Percentiles rank a stretch among this genome's conserved stretches.
phyloP scores from a whole-genome alignment of 2,888 invertebrate species.

The Eupithecia subumbrata region DNA sequence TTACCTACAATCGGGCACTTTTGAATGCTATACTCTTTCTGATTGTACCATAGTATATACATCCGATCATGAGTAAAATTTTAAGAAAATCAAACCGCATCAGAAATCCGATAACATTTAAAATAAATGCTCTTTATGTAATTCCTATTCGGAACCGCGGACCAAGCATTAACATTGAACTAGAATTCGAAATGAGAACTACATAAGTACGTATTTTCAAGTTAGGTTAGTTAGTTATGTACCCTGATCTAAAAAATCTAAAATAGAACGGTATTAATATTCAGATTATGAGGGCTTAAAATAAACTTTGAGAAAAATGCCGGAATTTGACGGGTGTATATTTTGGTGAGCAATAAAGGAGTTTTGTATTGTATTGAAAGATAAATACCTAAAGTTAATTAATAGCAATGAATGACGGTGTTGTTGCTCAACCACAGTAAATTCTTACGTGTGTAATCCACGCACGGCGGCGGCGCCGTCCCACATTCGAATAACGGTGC shows the following conservation, averaged over 20 bases:
- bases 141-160: too few relatives aligned
- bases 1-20: neutral
- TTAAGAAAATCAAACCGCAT: too few relatives aligned
- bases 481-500: constrained; percentile 70
- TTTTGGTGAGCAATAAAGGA: neutral
- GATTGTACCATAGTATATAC: neutral
- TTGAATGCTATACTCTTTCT: neutral
- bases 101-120: too few relatives aligned
- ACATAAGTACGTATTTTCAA: neutral
- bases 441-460: constrained; percentile 26
- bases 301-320: neutral
- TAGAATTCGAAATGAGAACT: too few relatives aligned
- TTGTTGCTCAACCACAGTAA: constrained; percentile 3
- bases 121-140: too few relatives aligned
- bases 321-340: neutral
- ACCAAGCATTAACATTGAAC: neutral
- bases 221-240: neutral
- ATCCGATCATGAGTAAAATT: too few relatives aligned
- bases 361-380: neutral
- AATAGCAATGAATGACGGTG: neutral
- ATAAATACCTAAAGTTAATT: neutral
- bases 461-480: constrained; percentile 21
- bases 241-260: too few relatives aligned
- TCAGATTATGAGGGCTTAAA: neutral
- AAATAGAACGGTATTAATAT: neutral